Percentiles rank a stretch among this genome's conserved stretches.
Evolutionary conservation across 2,888 invertebrate genomes (phyloP).

Genomic region (Drosophila pegasa): DNA sequence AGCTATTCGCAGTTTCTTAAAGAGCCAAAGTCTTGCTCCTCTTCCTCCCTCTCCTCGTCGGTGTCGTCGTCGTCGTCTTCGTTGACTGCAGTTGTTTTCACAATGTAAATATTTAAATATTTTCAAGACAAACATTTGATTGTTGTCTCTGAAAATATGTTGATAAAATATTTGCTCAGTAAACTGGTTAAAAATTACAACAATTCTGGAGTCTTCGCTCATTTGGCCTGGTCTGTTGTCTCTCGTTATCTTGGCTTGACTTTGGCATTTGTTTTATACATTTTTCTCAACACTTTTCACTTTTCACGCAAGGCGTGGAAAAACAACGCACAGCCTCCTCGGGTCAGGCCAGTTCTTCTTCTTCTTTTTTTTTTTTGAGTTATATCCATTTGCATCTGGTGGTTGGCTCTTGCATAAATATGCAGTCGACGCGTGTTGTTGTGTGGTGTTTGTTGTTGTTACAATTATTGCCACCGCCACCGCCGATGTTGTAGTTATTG

Average conservation of each 20-base stretch:
- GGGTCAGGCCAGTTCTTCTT: slow-evolving; percentile 12
- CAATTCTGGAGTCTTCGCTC: slow-evolving; percentile 41
- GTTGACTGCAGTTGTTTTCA: slow-evolving; percentile 75
- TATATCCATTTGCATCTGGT: slow-evolving; percentile 65
- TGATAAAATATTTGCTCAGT: slow-evolving; percentile 80
- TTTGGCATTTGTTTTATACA: slow-evolving; percentile 76
- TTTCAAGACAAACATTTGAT: slow-evolving; percentile 82
- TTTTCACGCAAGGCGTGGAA: slow-evolving; percentile 65
- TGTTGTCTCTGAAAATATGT: slow-evolving; percentile 84
- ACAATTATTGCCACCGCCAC: slow-evolving; percentile 59
- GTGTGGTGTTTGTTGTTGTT: slow-evolving; percentile 56
- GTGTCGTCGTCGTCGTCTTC: not conserved
- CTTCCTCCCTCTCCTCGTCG: not conserved
- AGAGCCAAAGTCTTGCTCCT: slow-evolving; percentile 30
- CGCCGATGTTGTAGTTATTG: slow-evolving; percentile 24
- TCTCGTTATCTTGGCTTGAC: slow-evolving; percentile 46
- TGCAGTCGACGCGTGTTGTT: slow-evolving; percentile 55
- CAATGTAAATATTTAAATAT: slow-evolving; percentile 84
- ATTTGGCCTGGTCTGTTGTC: slow-evolving; percentile 23
- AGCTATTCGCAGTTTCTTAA: slow-evolving; percentile 34
- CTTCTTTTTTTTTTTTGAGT: too few relatives aligned
- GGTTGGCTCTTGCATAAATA: slow-evolving; percentile 60
- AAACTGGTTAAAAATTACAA: slow-evolving; percentile 81
- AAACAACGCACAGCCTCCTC: slow-evolving; percentile 60
- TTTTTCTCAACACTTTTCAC: slow-evolving; percentile 69